Percentiles rank a stretch among this genome's conserved stretches.
Evolutionary conservation across 2,888 invertebrate species (phyloP).

Genomic region (Leucania comma): DNA sequence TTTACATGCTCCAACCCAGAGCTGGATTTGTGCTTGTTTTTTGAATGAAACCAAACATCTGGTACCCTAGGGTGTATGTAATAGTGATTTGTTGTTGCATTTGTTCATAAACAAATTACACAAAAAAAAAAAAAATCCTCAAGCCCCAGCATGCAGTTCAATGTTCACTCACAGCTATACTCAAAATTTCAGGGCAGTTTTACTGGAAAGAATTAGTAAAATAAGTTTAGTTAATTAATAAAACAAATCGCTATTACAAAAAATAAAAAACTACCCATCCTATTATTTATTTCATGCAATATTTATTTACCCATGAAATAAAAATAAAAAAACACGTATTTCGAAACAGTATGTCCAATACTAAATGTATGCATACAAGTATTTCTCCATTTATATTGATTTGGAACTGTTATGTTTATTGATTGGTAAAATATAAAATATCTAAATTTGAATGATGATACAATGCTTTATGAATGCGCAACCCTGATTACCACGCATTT

Average conservation of each 20-base stretch:
- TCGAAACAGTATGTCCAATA: not conserved
- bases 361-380: constrained; percentile 2
- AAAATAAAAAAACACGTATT: too few relatives aligned
- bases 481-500: constrained; percentile 90
- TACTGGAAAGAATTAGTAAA: too few relatives aligned
- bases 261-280: too few relatives aligned
- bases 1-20: not conserved
- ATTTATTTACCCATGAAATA: too few relatives aligned
- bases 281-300: not conserved
- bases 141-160: too few relatives aligned
- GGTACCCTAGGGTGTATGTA: not conserved
- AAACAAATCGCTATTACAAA: too few relatives aligned
- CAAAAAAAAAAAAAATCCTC: too few relatives aligned
- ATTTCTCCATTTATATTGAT: not conserved
- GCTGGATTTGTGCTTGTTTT: constrained; percentile 22
- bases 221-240: too few relatives aligned
- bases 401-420: constrained; percentile 8
- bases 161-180: too few relatives aligned
- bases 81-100: too few relatives aligned
- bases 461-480: constrained; percentile 89
- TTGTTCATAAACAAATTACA: too few relatives aligned
- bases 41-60: constrained; percentile 23
- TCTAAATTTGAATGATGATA: constrained; percentile 82
- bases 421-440: constrained; percentile 16
- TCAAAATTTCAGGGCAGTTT: too few relatives aligned